Conservation (phyloP, 2,888 invertebrate species). For the Lycophotia porphyrea region DNA sequence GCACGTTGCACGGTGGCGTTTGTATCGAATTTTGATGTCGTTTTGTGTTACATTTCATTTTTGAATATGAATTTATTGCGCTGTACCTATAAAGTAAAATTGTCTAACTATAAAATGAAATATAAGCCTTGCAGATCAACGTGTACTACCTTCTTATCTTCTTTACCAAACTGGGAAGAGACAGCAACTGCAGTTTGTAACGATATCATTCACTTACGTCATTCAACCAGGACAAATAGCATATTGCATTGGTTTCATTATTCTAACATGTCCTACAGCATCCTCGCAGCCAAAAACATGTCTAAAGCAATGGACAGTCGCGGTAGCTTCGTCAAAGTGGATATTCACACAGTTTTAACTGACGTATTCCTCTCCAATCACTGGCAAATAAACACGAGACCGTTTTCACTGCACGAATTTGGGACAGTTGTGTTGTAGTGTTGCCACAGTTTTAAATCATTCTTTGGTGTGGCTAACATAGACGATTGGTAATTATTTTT, state of each 20-base stretch:
- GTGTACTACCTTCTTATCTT: background rate
- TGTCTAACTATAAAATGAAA: background rate
- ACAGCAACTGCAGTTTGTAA: background rate
- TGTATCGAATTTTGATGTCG: background rate
- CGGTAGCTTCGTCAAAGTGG: slow-evolving; percentile 36
- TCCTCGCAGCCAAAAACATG: slow-evolving; percentile 2
- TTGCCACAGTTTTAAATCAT: slow-evolving; percentile 3
- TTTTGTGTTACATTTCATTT: background rate
- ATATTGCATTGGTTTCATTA: background rate
- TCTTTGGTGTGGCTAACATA: background rate
- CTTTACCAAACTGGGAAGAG: background rate
- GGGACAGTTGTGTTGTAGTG: background rate
- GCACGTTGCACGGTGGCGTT: slow-evolving; percentile 12
- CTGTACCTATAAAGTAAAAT: background rate
- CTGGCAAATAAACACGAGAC: slow-evolving; percentile 13
- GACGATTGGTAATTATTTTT: background rate
- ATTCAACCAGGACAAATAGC: background rate
- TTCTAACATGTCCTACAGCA: background rate
- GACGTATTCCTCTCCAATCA: slow-evolving; percentile 45
- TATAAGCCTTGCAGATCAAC: background rate
- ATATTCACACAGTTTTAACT: slow-evolving; percentile 34
- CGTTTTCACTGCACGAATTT: slow-evolving; percentile 21
- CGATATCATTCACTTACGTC: background rate
- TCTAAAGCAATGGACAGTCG: background rate
- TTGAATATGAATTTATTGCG: background rate